Base-by-base conservation (phyloP, 2,113 vertebrate species). In the Leptosomus discolor region DNA sequence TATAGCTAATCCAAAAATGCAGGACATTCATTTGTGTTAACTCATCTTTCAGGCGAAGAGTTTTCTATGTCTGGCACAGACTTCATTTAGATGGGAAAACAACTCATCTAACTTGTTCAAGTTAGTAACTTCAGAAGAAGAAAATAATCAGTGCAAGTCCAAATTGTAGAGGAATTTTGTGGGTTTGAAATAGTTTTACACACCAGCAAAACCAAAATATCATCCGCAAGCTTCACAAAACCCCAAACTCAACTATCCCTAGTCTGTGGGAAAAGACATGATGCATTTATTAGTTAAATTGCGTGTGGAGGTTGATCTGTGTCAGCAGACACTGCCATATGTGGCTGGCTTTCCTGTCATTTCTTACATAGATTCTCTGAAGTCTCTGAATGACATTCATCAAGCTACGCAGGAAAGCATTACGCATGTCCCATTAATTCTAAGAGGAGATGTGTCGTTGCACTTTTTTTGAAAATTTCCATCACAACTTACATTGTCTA, bases 291-390 rank as follows among this genome's bases (percentile, higher is more conserved):
- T 58, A 85, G 68, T 8, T 57, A 50, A 93, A 73, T n/a, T 75
- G 24, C 1, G 0, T 89, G 77, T 64, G 60, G 27, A 87, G 46
- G 54, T 60, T 81, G 60, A 51, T 90, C 85, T 81, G 60, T 91
- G 68, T 75, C 79, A 81, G 71, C 78, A 94, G 79, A 75, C 73
- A 60, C 41, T 94, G 88, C 58, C 88, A 63, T 60, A 85, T 32
- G 75, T 86, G 82, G 27, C 63, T 88, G 78, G 8, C 19, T 96
- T 92, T 92, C 64, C 79, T 93, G 83, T 53, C 37, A 71, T 86
- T 94, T 94, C 82, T 87, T 84, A 50, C 91, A 81, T 27, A 85
- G 57, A 30, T 88, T 61, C 30, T 94, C 78, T 69, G 67, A 93
- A 90, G 48, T 61, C 53, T 90, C 71, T 57, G 27, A 76, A 13